Conservation (phyloP, 2,888 invertebrate genomes). For the Apocheima hispidaria region DNA sequence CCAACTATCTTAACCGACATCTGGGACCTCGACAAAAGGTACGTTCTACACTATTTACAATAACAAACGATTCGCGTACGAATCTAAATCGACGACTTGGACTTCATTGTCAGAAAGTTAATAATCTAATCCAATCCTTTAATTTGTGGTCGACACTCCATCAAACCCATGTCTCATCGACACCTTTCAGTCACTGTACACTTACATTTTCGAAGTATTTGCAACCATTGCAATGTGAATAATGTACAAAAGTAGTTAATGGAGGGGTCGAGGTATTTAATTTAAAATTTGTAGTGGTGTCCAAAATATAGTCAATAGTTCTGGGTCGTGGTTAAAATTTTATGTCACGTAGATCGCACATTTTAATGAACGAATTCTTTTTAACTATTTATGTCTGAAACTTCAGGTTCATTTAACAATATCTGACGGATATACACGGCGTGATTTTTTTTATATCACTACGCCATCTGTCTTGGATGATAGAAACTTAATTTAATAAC, state of each 20-base stretch:
- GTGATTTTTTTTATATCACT: too few relatives aligned
- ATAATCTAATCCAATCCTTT: not conserved
- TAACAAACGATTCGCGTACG: conserved; percentile 23
- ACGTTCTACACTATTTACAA: conserved; percentile 36
- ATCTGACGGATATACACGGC: too few relatives aligned
- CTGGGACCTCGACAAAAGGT: conserved; percentile 88
- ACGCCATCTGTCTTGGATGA: too few relatives aligned
- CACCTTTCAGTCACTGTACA: conserved; percentile 34
- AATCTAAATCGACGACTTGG: conserved; percentile 2
- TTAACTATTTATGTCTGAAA: too few relatives aligned
- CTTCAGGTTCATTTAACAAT: too few relatives aligned
- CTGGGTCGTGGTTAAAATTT: conserved; percentile 37
- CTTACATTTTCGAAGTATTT: conserved; percentile 23
- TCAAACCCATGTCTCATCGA: conserved; percentile 1
- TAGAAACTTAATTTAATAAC: too few relatives aligned
- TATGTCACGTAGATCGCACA: conserved; percentile 13
- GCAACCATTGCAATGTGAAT: conserved; percentile 49
- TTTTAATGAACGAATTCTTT: too few relatives aligned
- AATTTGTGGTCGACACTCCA: conserved; percentile 7
- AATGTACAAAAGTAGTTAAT: conserved; percentile 53
- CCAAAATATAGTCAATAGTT: conserved; percentile 35
- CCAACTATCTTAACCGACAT: conserved; percentile 93
- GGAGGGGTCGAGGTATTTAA: conserved; percentile 25
- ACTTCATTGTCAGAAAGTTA: not conserved
- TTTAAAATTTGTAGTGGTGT: conserved; percentile 37